phyloP scores from a whole-genome alignment of 2,888 invertebrate genomes.

The Trissoscelio sp. region DNA sequence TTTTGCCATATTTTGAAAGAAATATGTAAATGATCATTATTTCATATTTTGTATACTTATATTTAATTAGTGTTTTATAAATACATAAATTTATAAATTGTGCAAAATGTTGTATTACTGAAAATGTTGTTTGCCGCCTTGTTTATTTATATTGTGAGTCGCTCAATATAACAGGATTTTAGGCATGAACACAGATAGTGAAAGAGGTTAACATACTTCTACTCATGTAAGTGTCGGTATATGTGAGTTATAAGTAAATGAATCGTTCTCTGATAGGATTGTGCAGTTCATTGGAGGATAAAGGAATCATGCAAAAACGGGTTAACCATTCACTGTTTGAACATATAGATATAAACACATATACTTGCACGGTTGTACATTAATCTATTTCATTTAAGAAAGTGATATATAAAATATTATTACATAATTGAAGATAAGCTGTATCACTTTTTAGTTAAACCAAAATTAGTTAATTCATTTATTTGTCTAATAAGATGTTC shows the following conservation, averaged over 20 bases:
- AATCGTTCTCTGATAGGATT: constrained; percentile 50
- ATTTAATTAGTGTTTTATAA: too few species aligned
- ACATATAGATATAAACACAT: not conserved
- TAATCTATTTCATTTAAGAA: too few species aligned
- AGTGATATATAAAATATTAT: too few species aligned
- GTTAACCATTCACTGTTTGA: constrained; percentile 33
- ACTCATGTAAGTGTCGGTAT: constrained; percentile 31
- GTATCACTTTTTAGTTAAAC: too few species aligned
- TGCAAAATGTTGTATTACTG: not conserved
- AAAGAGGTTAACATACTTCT: constrained; percentile 59
- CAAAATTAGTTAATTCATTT: too few species aligned
- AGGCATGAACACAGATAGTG: constrained; percentile 62
- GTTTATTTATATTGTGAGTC: not conserved
- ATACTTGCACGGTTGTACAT: too few species aligned
- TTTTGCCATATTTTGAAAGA: too few species aligned
- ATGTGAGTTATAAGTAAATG: constrained; percentile 47
- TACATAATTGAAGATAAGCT: too few species aligned
- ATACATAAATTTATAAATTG: too few species aligned
- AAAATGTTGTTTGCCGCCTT: not conserved
- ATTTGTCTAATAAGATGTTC: too few species aligned
- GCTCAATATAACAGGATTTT: constrained; percentile 55
- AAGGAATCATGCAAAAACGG: constrained; percentile 44
- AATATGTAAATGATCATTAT: too few species aligned
- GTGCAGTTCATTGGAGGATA: constrained; percentile 53
- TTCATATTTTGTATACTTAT: too few species aligned